Base-by-base conservation (phyloP, 2,888 invertebrate genomes). In the Beris chalybata region DNA sequence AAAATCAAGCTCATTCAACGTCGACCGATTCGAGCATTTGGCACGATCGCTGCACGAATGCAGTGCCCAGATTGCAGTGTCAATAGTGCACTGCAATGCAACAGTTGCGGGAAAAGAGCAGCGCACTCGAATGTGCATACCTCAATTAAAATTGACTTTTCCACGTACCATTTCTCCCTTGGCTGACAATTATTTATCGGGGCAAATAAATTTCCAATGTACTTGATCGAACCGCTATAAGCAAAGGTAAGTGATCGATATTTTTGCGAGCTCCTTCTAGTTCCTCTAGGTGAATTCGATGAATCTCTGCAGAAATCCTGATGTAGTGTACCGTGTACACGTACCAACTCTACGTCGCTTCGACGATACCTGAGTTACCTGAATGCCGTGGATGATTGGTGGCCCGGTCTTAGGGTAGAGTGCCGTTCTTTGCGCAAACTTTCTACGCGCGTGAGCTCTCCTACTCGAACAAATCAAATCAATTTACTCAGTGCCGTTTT, bases 141-240 rank as follows among this genome's bases (percentile, higher is more conserved):
- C 32, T 55, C 31, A 55, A 55, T 55, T 55, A 55, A 55, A 55
- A 55, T 38, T 55, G 31, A 55, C 55, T 55, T 55, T 55, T 55
- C 55, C 55, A 32, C 55, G 55, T 32, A 38, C 31, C 30, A 55
- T 55, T 55, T 55, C 55, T 31, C 55, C 38, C 30, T 13, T 55
- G 55, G 55, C 55, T 55, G 55, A 55, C 31, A 55, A 55, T 55
- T 55, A 32, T 55, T 55, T 32, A 32, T 55, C 38, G 38, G 22
- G 7, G 38, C n/a, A 32, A 55, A 38, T 55, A 55, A 38, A 55
- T 31, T 52, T 29, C 11, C 52, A 11, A 12, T 9, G 15, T 52
- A 22, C 15, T 52, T 52, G 38, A 38, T 38, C 38, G 38, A 9
- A 38, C 38, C 38, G 38, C 38, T 38, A 38, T 9, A 38, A 38